A percentile compares a stretch with the other conserved stretches of the same genome.
Evolutionary conservation across 2,888 invertebrate genomes (phyloP).

Genomic region (Congeria kusceri): DNA sequence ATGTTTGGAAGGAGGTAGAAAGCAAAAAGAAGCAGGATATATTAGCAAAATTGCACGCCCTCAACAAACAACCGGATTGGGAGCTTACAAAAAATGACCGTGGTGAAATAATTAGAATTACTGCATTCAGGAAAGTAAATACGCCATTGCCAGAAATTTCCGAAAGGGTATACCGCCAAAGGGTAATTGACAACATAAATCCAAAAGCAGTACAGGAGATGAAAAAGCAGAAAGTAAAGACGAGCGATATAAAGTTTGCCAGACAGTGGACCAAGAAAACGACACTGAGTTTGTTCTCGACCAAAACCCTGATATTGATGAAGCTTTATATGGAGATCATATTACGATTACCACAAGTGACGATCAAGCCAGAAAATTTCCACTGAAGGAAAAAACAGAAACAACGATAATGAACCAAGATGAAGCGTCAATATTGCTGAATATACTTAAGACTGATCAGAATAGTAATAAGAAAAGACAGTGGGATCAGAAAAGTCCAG

Average conservation of each 20-base stretch:
- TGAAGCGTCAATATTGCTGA: background rate
- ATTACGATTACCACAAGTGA: background rate
- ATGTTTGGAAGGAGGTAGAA: conserved; percentile 3
- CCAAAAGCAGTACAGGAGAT: background rate
- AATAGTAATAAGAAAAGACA: conserved; percentile 19
- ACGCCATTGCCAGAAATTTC: background rate
- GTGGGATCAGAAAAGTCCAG: conserved; percentile 5
- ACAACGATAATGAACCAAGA: background rate
- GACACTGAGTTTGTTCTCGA: no score
- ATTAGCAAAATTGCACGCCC: background rate
- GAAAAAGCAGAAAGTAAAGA: background rate
- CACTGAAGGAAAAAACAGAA: background rate
- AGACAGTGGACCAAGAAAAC: no score
- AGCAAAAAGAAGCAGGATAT: background rate
- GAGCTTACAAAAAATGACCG: background rate
- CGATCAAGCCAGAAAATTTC: background rate
- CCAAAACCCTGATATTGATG: no score
- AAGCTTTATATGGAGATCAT: no score
- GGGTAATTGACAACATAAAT: background rate
- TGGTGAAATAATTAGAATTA: background rate
- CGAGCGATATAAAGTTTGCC: background rate
- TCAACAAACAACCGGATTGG: conserved; percentile 6
- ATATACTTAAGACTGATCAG: conserved; percentile 13
- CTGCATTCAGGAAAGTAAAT: background rate
- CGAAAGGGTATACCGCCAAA: background rate